Percentiles rank a stretch among this genome's conserved stretches.
Evolutionary conservation across 2,113 vertebrate species (phyloP).

Genomic region (Sakesphorus luctuosus): DNA sequence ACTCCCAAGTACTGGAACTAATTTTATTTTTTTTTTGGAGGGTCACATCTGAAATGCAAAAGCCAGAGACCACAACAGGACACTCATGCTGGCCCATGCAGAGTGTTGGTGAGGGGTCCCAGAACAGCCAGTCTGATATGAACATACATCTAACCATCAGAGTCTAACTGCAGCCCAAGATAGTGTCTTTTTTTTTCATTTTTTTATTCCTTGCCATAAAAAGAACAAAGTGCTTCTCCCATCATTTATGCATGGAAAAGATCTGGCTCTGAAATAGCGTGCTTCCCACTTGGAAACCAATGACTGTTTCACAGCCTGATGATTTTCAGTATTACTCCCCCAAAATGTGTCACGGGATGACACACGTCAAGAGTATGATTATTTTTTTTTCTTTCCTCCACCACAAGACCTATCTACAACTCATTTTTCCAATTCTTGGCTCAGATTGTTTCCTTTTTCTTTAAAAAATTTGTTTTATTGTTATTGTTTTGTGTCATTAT

Average conservation of each 20-base stretch:
- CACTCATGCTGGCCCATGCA: accelerated
- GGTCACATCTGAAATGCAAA: neutral
- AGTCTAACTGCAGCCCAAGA: neutral
- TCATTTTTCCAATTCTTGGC: neutral
- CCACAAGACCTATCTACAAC: neutral
- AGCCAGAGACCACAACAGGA: neutral
- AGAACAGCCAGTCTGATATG: accelerated
- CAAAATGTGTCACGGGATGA: neutral
- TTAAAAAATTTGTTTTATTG: neutral
- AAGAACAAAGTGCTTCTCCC: neutral
- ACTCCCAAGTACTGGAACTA: too few relatives aligned
- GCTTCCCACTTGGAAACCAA: neutral
- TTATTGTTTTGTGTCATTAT: neutral
- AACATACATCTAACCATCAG: neutral
- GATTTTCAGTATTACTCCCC: neutral
- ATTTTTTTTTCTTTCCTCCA: neutral
- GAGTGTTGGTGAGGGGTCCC: neutral
- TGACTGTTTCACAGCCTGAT: neutral
- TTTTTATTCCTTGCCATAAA: neutral
- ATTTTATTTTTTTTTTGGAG: neutral
- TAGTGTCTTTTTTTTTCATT: neutral
- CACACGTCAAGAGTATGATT: neutral
- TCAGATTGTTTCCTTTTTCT: neutral
- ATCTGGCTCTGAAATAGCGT: neutral
- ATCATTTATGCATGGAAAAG: neutral